Evolutionary conservation across 2,797 vertebrate genomes (phyloP).

Genomic region (Amniataba percoides): DNA sequence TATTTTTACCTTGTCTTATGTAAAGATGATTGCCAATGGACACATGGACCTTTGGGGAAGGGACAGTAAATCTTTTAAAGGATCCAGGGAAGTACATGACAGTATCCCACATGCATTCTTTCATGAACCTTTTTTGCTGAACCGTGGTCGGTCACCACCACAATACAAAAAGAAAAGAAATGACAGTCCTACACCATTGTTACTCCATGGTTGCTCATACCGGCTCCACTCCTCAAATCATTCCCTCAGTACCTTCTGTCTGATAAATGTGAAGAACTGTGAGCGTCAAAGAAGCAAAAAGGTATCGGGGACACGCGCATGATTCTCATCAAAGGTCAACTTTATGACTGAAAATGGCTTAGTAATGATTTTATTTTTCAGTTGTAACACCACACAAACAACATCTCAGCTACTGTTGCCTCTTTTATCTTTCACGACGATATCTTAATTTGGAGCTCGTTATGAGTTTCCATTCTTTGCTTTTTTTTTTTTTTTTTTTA

Average conservation of each 20-base stretch:
- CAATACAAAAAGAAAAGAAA: conserved; percentile 56
- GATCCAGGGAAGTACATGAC: conserved; percentile 54
- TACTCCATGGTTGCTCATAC: conserved; percentile 58
- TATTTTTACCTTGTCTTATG: conserved; percentile 64
- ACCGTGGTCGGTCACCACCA: conserved; percentile 48
- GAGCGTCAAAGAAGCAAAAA: conserved; percentile 56
- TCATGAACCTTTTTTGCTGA: conserved; percentile 51
- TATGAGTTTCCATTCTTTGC: conserved; percentile 31
- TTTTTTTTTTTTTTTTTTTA: conserved; percentile 21
- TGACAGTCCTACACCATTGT: conserved; percentile 52
- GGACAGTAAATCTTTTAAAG: conserved; percentile 58
- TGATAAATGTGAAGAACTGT: conserved; percentile 72
- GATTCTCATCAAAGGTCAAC: conserved; percentile 51
- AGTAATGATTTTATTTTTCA: conserved; percentile 42
- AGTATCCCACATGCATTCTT: conserved; percentile 51
- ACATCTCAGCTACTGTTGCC: conserved; percentile 36
- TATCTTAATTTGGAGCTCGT: conserved; percentile 36
- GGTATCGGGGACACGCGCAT: conserved; percentile 57
- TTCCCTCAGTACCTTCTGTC: conserved; percentile 56
- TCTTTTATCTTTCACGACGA: conserved; percentile 27
- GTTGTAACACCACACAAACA: conserved; percentile 51
- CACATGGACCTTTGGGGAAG: conserved; percentile 65
- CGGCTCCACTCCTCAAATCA: conserved; percentile 49
- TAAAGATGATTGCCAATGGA: conserved; percentile 71
- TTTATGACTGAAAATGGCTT: conserved; percentile 44